Percentiles rank a stretch among this genome's conserved stretches.
Evolutionary conservation across 2,113 vertebrate species (phyloP).

Genomic region (Tachycineta bicolor): DNA sequence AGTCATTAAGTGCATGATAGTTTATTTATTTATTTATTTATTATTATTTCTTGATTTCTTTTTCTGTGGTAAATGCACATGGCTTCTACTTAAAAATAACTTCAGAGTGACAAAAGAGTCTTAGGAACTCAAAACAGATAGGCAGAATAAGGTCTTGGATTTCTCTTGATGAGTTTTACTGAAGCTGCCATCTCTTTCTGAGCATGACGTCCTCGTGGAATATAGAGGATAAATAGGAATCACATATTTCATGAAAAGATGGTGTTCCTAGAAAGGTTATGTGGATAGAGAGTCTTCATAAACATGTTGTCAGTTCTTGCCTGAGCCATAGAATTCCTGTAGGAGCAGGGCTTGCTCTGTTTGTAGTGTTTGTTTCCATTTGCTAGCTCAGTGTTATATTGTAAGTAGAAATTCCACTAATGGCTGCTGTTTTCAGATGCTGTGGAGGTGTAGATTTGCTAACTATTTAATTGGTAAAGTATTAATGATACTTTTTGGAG

Average conservation of each 20-base stretch:
- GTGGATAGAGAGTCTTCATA: neutral
- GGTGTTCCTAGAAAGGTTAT: neutral
- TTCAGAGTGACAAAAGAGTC: neutral
- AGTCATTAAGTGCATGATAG: neutral
- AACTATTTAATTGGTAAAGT: neutral
- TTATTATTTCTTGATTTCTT: neutral
- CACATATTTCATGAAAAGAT: neutral
- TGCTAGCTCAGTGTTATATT: neutral
- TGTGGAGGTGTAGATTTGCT: neutral
- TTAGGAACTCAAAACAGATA: neutral
- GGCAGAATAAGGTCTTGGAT: neutral
- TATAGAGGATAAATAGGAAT: neutral
- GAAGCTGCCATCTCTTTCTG: neutral
- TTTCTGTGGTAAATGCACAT: neutral
- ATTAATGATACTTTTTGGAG: neutral
- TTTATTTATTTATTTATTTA: no score
- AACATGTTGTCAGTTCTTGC: neutral
- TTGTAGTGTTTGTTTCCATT: neutral
- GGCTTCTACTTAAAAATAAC: neutral
- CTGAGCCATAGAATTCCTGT: neutral
- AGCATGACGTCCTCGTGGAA: neutral
- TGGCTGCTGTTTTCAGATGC: neutral
- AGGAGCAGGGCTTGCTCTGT: neutral
- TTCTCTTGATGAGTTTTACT: neutral
- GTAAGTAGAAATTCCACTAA: neutral